phyloP scores from a whole-genome alignment of 1,140 invertebrate genomes.

The Bombus cullumanus region DNA sequence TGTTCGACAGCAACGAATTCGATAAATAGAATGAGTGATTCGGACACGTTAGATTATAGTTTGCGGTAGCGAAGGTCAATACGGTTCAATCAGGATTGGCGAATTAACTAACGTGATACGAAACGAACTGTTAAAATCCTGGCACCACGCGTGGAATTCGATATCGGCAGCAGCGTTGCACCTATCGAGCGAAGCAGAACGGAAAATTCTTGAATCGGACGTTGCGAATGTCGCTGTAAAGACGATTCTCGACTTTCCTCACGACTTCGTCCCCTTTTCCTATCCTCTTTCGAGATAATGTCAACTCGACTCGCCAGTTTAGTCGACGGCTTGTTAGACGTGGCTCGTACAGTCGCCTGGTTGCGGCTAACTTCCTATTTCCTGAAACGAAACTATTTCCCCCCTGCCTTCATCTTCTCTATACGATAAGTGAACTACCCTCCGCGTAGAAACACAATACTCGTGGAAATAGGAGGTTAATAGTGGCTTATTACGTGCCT shows the following conservation, averaged over 20 bases:
- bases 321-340: conserved; percentile 26
- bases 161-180: background rate
- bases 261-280: background rate
- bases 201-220: conserved; percentile 34
- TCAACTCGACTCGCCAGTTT: background rate
- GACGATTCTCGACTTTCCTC: background rate
- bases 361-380: conserved; percentile 39
- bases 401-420: background rate
- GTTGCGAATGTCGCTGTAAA: background rate
- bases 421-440: background rate
- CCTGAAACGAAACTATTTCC: background rate
- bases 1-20: too few relatives aligned
- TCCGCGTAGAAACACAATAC: background rate
- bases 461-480: conserved; percentile 19
- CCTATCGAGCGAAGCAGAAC: conserved; percentile 22
- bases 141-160: background rate
- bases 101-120: conserved; percentile 13
- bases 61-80: background rate
- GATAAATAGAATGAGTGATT: background rate
- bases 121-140: conserved; percentile 45
- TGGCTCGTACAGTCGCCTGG: conserved; percentile 6
- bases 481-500: conserved; percentile 11
- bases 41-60: background rate
- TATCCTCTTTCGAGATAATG: conserved; percentile 3
- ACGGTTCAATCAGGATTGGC: too few relatives aligned